A percentile compares a stretch with the other conserved stretches of the same genome.
Conservation (phyloP, 2,888 invertebrate species). For the Diplazon laetatorius region DNA sequence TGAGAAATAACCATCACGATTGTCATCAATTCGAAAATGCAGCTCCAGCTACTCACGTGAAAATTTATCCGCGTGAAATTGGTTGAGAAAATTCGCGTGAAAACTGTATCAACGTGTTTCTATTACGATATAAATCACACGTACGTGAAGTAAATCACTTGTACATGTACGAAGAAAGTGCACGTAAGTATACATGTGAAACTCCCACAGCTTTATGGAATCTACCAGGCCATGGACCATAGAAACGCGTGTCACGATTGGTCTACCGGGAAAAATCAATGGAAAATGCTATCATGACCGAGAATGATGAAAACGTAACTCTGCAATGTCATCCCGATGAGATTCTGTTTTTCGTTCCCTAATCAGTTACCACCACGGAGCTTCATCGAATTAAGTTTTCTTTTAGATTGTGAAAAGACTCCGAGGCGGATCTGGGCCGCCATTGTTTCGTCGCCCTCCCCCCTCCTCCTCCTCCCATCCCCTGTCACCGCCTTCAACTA, state of each 20-base stretch:
- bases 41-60: background rate
- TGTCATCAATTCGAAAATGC: background rate
- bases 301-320: conserved; percentile 5
- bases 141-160: no score
- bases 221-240: no score
- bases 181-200: no score
- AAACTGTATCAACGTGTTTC: background rate
- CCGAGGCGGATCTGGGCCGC: conserved; percentile 34
- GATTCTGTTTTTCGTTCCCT: conserved; percentile 39
- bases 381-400: conserved; percentile 50
- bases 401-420: conserved; percentile 51
- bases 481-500: no score
- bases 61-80: background rate
- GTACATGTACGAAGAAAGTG: no score
- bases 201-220: no score
- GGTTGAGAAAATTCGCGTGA: background rate
- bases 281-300: background rate
- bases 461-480: conserved; percentile 13
- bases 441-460: conserved; percentile 35
- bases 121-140: no score
- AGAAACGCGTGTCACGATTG: background rate
- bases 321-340: conserved; percentile 30
- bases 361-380: conserved; percentile 51
- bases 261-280: background rate
- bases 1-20: background rate